These are phyloP conservation scores for Myripristis jacobus DNA, from an alignment of 2,797 vertebrate genomes.

Conservation along the genomic window DNA sequence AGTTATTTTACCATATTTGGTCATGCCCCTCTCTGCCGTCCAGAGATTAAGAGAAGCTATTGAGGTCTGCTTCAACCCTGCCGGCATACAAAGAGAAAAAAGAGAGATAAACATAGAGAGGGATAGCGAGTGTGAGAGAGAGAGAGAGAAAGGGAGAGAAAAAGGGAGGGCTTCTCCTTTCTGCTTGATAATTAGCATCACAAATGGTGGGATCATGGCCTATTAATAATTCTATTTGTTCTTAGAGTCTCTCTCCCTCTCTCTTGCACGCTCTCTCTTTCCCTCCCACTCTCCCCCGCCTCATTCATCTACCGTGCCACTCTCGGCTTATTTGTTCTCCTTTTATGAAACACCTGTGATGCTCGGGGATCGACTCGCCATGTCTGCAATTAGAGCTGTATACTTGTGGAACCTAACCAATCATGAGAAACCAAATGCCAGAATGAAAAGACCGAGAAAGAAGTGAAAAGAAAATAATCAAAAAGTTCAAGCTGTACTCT, in stretches of 20 bases:
- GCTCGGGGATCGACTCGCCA: slow-evolving; percentile 53
- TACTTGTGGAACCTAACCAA: slow-evolving; percentile 37
- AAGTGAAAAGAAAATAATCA: slow-evolving; percentile 25
- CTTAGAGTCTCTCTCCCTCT: slow-evolving; percentile 18
- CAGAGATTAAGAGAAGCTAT: neutral
- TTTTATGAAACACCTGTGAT: slow-evolving; percentile 71
- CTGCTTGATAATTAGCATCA: slow-evolving; percentile 43
- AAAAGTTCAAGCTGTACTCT: slow-evolving; percentile 24
- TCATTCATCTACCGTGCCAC: slow-evolving; percentile 48
- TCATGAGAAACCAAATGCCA: slow-evolving; percentile 41
- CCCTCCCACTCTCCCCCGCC: slow-evolving; percentile 29
- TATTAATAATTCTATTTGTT: slow-evolving; percentile 51
- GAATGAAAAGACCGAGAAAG: slow-evolving; percentile 22
- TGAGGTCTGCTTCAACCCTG: neutral
- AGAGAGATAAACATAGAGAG: neutral
- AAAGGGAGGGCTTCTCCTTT: slow-evolving; percentile 22
- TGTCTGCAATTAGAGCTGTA: slow-evolving; percentile 53
- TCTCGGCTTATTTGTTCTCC: slow-evolving; percentile 60
- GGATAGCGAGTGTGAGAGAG: slow-evolving; percentile 8
- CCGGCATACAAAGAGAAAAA: neutral
- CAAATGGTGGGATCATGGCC: slow-evolving; percentile 42
- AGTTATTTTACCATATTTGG: too few relatives aligned
- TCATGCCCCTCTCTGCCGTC: neutral
- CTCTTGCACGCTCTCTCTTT: slow-evolving; percentile 22
- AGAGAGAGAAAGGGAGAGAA: slow-evolving; percentile 4